Evolutionary conservation across 2,113 vertebrate genomes (phyloP), one percentile per base, ranked within the genome.

Genomic region (Neodontobutis hainanensis): DNA sequence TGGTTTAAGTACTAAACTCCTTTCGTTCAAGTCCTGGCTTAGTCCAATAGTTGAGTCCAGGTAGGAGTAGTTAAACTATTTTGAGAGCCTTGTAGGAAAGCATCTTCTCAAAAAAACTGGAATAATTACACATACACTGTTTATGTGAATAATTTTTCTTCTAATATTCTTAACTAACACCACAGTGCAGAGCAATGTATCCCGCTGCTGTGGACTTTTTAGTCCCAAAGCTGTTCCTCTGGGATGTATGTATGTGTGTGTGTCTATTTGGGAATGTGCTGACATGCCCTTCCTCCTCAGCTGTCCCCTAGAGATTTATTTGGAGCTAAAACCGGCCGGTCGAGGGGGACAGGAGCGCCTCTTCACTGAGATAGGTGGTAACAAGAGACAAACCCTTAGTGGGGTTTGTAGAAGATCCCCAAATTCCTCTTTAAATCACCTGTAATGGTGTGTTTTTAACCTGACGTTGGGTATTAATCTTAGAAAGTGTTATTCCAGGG

Each of bases 251-350:
- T 27, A 27, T 27, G 19, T 27, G 19, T 27, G 19, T 27, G 19
- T 27, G 19, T 27, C 19, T 27, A 59, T 80, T 72, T 83, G 74
- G 70, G 85, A 89, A 89, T 91, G 86, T 88, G 87, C 87, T 89
- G 79, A 90, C 83, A 85, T 78, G 84, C 56, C 82, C 78, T 83
- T 78, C 75, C 83, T 86, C 45, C 71, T 68, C 85, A 90, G 88
- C 86, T 91, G 85, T 89, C 78, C 70, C 71, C 72, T 81, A 27
- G 58, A 90, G 86, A 90, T 89, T 89, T 90, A 90, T 91, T 83
- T 83, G 76, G 73, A 82, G 85, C 90, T 91, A 89, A 88, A 91
- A 88, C 80, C 42, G 86, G 82, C 86, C 19, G 69, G 59, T 51
- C 58, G n/a, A 48, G 19, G 70, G 73, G 78, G 75, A 70, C 64